Evolutionary conservation across 2,888 invertebrate species (phyloP).

Genomic region (Unio pictorum): DNA sequence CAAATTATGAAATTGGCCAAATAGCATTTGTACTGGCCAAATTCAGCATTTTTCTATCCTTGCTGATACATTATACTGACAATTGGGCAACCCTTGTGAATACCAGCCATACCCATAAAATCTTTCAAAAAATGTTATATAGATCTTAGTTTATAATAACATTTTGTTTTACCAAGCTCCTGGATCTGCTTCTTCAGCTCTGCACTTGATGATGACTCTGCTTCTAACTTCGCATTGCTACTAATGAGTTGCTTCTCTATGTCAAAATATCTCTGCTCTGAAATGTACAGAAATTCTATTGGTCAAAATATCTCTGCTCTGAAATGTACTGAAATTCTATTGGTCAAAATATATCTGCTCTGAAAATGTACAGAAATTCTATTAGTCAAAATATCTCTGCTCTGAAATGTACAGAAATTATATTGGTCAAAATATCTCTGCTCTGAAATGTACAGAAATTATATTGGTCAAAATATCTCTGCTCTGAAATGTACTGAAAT

Average conservation of each 20-base stretch:
- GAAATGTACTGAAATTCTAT: too few species aligned
- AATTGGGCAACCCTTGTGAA: too few species aligned
- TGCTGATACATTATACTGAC: too few species aligned
- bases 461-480: too few species aligned
- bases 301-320: too few species aligned
- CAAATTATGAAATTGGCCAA: too few species aligned
- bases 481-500: too few species aligned
- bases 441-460: slow-evolving; percentile 45
- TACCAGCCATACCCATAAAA: too few species aligned
- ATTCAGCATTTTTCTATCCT: background rate
- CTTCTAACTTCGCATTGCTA: slow-evolving; percentile 54
- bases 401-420: too few species aligned
- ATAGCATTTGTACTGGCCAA: background rate
- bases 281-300: slow-evolving; percentile 6
- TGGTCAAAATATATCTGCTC: too few species aligned
- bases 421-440: slow-evolving; percentile 69
- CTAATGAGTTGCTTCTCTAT: slow-evolving; percentile 64
- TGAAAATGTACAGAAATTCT: too few species aligned
- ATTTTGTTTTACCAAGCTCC: slow-evolving; percentile 52
- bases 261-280: slow-evolving; percentile 69
- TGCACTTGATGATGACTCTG: slow-evolving; percentile 37
- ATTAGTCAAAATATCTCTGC: too few species aligned
- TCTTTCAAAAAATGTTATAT: background rate
- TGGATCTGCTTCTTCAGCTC: slow-evolving; percentile 36
- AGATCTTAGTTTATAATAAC: slow-evolving; percentile 9